A percentile compares a stretch with the other conserved stretches of the same genome.
Conservation (phyloP, 2,797 vertebrate genomes). For the Eleutherodactylus coqui region DNA sequence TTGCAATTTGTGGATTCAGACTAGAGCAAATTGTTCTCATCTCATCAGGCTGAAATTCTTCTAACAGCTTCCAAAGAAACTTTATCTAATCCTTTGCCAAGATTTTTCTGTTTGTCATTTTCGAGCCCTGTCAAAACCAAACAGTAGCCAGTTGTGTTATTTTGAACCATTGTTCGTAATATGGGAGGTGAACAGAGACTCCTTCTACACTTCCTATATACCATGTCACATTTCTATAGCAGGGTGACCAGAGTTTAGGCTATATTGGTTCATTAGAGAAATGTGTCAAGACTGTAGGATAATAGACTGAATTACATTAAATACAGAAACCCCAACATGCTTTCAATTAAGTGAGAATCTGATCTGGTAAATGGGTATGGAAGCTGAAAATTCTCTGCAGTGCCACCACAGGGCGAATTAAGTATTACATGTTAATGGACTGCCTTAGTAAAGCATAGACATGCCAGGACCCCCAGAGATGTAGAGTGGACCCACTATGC, state of each 20-base stretch:
- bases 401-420: background rate
- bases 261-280: background rate
- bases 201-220: background rate
- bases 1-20: constrained; percentile 45
- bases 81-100: constrained; percentile 63
- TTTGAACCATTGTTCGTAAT: constrained; percentile 33
- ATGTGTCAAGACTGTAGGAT: background rate
- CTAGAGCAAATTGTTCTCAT: constrained; percentile 56
- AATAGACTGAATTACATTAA: too few relatives aligned
- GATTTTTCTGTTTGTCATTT: constrained; percentile 57
- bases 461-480: too few relatives aligned
- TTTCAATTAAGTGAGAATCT: background rate
- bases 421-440: background rate
- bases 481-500: too few relatives aligned
- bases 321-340: background rate
- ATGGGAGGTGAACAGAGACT: constrained; percentile 38
- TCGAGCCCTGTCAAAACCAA: constrained; percentile 59
- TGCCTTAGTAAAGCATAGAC: background rate
- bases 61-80: constrained; percentile 56
- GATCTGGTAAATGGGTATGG: background rate
- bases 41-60: constrained; percentile 62
- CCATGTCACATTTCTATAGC: background rate
- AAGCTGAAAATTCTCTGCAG: background rate
- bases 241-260: background rate
- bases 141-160: constrained; percentile 45